Evolutionary conservation across 2,888 invertebrate species (phyloP), one percentile per base, ranked within the genome.

Genomic region (Euplagia quadripunctaria): DNA sequence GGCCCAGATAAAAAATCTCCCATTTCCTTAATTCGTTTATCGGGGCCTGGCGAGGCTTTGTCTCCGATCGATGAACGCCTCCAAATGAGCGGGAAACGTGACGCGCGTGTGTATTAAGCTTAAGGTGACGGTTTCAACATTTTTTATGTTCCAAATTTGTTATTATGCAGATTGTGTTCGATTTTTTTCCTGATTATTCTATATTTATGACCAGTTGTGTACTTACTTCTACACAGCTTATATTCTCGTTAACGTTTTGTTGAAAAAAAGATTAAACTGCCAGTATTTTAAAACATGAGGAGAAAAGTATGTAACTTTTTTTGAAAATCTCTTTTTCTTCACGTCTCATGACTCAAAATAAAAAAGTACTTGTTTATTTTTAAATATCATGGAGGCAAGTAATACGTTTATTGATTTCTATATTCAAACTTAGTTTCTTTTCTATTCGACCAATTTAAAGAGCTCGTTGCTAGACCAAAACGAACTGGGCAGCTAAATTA

Each of bases 1-100:
- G 92, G 92, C 92, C 93, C 94, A 94, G 95, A 95, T 95, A 96
- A 96, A 96, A 96, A 96, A 96, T 96, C 95, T 95, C 95, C 95
- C 94, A 95, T 95, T 95, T 95, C 95, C 95, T 95, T 96, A 96
- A 96, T 96, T 96, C 95, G 95, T 96, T 96, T 96, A 96, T 96
- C 95, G 95, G 94, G 93, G 92, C 91, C 89, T 92, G 92, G 88
- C 90, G 92, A 92, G 94, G 94, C 95, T 95, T 95, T 96, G 95
- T 95, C 95, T 95, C 91, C 95, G 95, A 96, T 96, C 95, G 95
- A 95, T 96, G 94, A 91, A 91, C 90, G 93, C 92, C 92, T 92
- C 90, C 93, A 94, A 95, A 95, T 95, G 95, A 95, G 94, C 92
- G 93, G 82, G 88, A 88, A 88, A 95, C 95, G 95, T 94, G 95